Conservation (phyloP, 2,113 vertebrate genomes). For the Macrotus californicus region DNA sequence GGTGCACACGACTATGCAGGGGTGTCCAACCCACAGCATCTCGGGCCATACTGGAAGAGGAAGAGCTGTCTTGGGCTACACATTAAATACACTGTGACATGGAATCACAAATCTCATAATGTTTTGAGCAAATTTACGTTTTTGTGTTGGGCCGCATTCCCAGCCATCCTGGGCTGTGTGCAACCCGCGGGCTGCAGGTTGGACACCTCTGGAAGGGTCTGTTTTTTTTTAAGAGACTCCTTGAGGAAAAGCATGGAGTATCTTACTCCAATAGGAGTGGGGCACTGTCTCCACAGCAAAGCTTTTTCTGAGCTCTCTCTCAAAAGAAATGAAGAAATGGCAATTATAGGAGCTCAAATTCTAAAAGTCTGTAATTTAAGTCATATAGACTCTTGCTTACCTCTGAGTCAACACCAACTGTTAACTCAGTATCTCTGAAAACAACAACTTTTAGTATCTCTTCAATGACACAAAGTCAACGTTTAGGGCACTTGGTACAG, state of each 20-base stretch:
- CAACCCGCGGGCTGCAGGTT: no score
- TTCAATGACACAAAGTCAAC: constrained; percentile 1
- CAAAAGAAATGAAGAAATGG: constrained; percentile 18
- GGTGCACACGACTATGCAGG: not conserved
- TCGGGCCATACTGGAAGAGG: no score
- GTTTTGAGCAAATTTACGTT: no score
- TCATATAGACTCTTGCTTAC: not conserved
- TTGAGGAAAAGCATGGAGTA: not conserved
- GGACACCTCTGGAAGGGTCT: not conserved
- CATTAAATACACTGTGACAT: no score
- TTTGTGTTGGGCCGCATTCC: no score
- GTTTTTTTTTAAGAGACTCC: not conserved
- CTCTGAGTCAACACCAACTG: not conserved
- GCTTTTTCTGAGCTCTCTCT: constrained; percentile 1
- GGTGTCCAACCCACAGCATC: no score
- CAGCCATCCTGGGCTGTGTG: no score
- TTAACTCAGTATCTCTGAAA: not conserved
- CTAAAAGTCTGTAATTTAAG: not conserved
- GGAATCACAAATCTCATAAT: no score
- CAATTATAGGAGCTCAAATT: not conserved
- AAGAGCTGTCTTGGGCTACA: no score
- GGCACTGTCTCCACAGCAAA: not conserved
- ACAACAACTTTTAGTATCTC: not conserved
- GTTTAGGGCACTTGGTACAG: not conserved
- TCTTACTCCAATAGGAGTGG: not conserved